Base-by-base conservation (phyloP, 2,888 invertebrate genomes). In the Leptothorax acervorum region DNA sequence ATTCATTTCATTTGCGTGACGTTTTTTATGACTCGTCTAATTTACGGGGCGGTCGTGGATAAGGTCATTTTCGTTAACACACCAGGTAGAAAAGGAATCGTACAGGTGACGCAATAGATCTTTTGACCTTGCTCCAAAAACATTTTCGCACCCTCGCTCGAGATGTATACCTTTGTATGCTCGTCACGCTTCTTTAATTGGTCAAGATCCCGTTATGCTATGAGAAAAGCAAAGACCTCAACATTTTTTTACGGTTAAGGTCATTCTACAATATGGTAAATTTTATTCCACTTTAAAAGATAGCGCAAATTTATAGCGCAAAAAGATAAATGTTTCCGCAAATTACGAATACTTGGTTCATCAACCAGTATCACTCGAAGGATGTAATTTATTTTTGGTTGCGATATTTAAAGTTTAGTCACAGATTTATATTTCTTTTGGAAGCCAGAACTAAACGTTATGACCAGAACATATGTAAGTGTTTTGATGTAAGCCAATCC, bases 21-120 rank as follows among this genome's bases (percentile, higher is more conserved):
- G 63, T 79, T 89, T 89, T 86, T 88, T 87, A 86, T 65, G 86
- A 79, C 83, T 65, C 65, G 60, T 63, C 74, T 83, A 90, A 90
- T 90, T 90, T 90, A 90, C 86, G 91, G 85, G 73, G 9, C 65
- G 71, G 35, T 76, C 85, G 70, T 74, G 85, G 82, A 79, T 87
- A 86, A 84, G 87, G 88, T 85, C 88, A 82, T 84, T 83, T 82
- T 73, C 39, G 74, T 62, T 84, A 76, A 63, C 75, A 55, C 66
- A 62, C 70, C 90, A 91, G 91, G 88, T 90, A 87, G 73, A 63
- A 62, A 68, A 73, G 68, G 73, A 85, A 85, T 48, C 39, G 87
- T 90, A 93, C 94, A 94, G 94, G 94, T 94, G 94, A 94, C 89
- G 94, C 93, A 93, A 94, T 93, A 92, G 90, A 90, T 89, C 85